A percentile compares a stretch with the other conserved stretches of the same genome.
phyloP scores from a whole-genome alignment of 2,113 vertebrate genomes.

The Grammomys dolichurus region DNA sequence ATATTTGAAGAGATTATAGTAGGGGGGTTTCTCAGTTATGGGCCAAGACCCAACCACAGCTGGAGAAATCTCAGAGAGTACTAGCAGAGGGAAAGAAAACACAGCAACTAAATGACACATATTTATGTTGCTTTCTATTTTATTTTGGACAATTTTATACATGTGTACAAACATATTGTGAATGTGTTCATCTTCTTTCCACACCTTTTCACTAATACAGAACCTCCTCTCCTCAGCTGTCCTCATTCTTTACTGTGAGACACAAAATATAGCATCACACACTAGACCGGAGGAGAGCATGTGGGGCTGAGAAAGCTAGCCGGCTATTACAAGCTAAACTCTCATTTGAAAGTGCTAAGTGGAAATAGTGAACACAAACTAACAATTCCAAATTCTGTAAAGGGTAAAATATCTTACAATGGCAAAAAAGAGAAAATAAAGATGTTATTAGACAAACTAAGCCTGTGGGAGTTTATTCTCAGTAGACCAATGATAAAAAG shows the following conservation, averaged over 20 bases:
- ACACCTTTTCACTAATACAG: background rate
- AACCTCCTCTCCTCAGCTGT: background rate
- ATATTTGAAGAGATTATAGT: background rate
- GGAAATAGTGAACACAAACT: background rate
- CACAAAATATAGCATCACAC: background rate
- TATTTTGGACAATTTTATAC: background rate
- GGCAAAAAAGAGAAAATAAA: background rate
- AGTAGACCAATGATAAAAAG: background rate
- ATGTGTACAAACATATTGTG: too few relatives aligned
- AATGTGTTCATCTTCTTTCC: background rate
- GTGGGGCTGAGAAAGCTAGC: background rate
- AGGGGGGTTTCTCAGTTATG: background rate
- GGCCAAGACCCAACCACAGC: background rate
- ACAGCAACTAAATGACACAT: background rate
- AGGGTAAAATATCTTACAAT: background rate
- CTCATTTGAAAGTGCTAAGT: background rate
- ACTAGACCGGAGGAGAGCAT: too few relatives aligned
- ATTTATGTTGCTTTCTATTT: background rate
- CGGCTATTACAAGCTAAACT: background rate
- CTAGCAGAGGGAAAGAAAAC: background rate
- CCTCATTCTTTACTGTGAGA: background rate
- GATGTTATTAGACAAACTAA: background rate
- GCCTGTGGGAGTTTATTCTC: background rate
- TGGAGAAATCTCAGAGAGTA: background rate
- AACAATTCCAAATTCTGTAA: background rate